phyloP scores from a whole-genome alignment of 2,888 invertebrate genomes.

The Drosophila basisetae region DNA sequence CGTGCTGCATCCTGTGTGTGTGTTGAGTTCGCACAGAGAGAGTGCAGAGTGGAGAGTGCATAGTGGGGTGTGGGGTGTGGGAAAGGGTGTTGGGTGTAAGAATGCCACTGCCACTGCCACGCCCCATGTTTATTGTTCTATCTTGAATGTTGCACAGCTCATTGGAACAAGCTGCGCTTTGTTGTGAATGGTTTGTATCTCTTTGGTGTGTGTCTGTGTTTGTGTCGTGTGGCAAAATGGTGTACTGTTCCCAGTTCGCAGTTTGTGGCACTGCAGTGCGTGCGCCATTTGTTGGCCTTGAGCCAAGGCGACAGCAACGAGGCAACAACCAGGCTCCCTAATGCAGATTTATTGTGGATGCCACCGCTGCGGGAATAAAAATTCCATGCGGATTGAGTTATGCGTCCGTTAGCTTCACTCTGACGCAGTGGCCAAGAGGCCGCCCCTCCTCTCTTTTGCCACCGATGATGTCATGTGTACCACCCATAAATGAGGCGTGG shows the following conservation, averaged over 20 bases:
- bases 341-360: conserved; percentile 79
- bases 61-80: not conserved
- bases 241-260: conserved; percentile 10
- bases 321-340: conserved; percentile 42
- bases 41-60: not conserved
- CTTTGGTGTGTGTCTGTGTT: not conserved
- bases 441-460: not conserved
- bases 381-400: conserved; percentile 80
- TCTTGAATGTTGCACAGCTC: conserved; percentile 42
- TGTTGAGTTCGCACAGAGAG: not conserved
- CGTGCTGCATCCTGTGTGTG: conserved; percentile 5
- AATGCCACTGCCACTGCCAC: conserved; percentile 46
- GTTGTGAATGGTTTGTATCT: conserved; percentile 16
- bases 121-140: conserved; percentile 55
- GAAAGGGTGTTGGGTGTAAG: not conserved
- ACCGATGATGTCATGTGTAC: conserved; percentile 61
- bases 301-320: conserved; percentile 60
- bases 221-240: conserved; percentile 13
- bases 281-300: conserved; percentile 74
- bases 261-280: conserved; percentile 68
- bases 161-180: conserved; percentile 36
- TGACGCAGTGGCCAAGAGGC: conserved; percentile 51
- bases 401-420: conserved; percentile 76
- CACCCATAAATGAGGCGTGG: conserved; percentile 24
- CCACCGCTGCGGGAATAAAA: conserved; percentile 79